Base-by-base conservation (phyloP, 2,797 vertebrate genomes). In the Poeciliopsis presidionis region DNA sequence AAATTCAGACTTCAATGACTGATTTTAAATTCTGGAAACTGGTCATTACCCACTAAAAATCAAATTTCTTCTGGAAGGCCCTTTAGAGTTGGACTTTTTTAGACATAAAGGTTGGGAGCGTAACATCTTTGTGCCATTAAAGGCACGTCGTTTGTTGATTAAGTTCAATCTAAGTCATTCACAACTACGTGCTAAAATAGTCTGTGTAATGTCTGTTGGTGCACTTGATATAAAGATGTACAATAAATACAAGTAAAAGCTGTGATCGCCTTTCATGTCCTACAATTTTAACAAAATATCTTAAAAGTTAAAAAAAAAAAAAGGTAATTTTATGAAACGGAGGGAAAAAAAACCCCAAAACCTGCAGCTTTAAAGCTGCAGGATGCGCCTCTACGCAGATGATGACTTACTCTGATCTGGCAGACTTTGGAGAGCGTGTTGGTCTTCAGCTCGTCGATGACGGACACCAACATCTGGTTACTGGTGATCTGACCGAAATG, bases 401-500 rank as follows among this genome's bases (percentile, higher is more conserved):
- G 76, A 33, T 7, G 22, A 93, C 97, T 96, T 85, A 99, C 98
- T 93, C 96, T 94, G 74, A 97, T 96, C 84, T 97, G 94, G 0
- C 77, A 88, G 85, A 99, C 97, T 97, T 96, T 97, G 8, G 96
- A 96, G 77, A 98, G 93, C 0, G 97, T 98, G 47, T 96, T 97
- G 88, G 93, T 95, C 86, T 96, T 97, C 78, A 99, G 93, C 70
- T 97, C 95, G 72, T 99, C 96, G 22, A 99, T 97, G 85, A 97
- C 96, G 0, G 96, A 95, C 83, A 99, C 94, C 80, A 99, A 87
- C 96, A 98, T 97, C 83, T 98, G 97, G 92, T 98, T 99, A 90
- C 97, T 95, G 88, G 97, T 97, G 91, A 99, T 98, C 88, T 96
- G 97, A 41, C 98, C 98, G 84, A 98, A 99, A 84, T 99, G 97